A percentile compares a stretch with the other conserved stretches of the same genome.
Conservation (phyloP, 1,140 invertebrate species). For the Pollicipes pollicipes region DNA sequence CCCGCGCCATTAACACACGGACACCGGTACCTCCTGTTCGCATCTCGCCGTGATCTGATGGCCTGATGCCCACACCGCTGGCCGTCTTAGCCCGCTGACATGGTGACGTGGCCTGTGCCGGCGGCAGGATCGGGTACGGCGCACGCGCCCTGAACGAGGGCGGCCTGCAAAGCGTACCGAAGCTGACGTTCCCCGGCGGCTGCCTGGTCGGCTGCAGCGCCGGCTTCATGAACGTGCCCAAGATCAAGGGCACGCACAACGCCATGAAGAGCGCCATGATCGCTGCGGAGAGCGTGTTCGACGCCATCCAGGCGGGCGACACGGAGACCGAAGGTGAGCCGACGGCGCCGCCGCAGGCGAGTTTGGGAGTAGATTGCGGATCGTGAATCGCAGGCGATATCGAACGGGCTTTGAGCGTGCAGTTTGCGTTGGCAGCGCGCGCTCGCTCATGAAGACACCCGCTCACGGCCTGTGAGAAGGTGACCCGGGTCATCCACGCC, state of each 20-base stretch:
- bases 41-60: too few species aligned
- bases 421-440: too few species aligned
- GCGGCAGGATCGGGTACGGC: slow-evolving; percentile 71
- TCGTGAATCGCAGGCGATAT: too few species aligned
- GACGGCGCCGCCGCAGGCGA: too few species aligned
- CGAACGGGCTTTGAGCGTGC: too few species aligned
- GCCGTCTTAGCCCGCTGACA: background rate
- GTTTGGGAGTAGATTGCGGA: too few species aligned
- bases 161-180: slow-evolving; percentile 78
- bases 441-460: too few species aligned
- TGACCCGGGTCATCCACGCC: too few species aligned
- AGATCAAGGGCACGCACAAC: slow-evolving; percentile 94
- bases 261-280: slow-evolving; percentile 97
- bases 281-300: slow-evolving; percentile 79
- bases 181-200: slow-evolving; percentile 85
- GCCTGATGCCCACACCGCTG: background rate
- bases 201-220: slow-evolving; percentile 79
- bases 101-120: background rate
- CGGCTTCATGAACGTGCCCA: slow-evolving; percentile 92
- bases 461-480: too few species aligned
- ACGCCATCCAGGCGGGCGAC: slow-evolving; percentile 35
- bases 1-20: too few species aligned
- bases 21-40: too few species aligned
- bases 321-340: too few species aligned
- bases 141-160: slow-evolving; percentile 93